Evolutionary conservation across 2,888 invertebrate species (phyloP).

Genomic region (Tineola bisselliella): DNA sequence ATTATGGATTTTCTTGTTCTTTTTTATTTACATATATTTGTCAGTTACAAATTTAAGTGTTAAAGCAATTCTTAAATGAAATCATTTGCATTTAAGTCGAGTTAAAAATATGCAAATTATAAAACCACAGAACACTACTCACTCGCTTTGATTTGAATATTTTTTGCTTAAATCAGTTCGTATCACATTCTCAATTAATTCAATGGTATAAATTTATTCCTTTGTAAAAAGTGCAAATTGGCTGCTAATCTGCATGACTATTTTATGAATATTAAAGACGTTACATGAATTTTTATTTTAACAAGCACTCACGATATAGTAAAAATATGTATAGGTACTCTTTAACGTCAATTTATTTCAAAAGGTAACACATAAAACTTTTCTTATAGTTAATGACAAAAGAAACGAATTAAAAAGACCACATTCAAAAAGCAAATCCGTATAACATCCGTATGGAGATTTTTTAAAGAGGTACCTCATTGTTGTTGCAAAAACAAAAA

Average conservation of each 20-base stretch:
- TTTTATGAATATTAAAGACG: conserved; percentile 20
- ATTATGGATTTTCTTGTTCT: conserved; percentile 22
- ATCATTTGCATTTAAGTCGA: neutral
- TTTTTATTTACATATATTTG: conserved; percentile 9
- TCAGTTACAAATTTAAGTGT: neutral
- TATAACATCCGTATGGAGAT: neutral
- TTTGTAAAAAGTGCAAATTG: conserved; percentile 48
- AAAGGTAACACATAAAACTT: too few species aligned
- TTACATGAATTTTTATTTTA: conserved; percentile 17
- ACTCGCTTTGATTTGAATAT: conserved; percentile 22
- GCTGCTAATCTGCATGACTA: conserved; percentile 52
- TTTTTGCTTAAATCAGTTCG: conserved; percentile 21
- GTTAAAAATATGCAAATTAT: neutral
- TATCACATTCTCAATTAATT: conserved; percentile 5
- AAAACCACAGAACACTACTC: neutral
- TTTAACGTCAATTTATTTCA: too few species aligned
- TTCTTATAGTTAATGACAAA: too few species aligned
- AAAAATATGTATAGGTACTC: too few species aligned
- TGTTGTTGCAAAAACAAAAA: neutral
- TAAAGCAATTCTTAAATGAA: neutral
- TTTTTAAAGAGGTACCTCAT: neutral
- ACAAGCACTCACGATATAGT: too few species aligned
- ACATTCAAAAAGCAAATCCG: neutral
- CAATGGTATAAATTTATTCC: conserved; percentile 4
- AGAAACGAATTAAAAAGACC: too few species aligned